Conservation (phyloP, 2,888 invertebrate species). For the Pheosia tremula region DNA sequence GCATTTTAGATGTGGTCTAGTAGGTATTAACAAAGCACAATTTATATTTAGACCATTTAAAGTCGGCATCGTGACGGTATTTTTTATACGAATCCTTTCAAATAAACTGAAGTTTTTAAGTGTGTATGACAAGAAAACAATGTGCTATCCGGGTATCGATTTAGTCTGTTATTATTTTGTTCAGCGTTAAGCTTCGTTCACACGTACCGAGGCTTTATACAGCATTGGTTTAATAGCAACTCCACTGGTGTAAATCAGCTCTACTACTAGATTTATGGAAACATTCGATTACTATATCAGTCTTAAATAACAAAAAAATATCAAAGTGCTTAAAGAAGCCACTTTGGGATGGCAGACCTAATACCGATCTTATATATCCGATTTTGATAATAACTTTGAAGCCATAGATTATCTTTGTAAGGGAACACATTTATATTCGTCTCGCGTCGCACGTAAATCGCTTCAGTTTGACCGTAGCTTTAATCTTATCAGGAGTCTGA, state of each 20-base stretch:
- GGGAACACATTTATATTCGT: no score
- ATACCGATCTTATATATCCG: no score
- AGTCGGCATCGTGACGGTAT: constrained; percentile 1
- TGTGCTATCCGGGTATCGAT: constrained; percentile 6
- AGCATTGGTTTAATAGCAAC: no score
- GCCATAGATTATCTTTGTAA: no score
- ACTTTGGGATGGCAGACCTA: no score
- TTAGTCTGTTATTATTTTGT: constrained; percentile 1
- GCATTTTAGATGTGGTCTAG: constrained; percentile 3
- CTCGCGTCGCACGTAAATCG: no score
- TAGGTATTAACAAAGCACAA: not conserved
- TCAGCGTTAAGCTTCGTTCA: not conserved
- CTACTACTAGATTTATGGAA: no score
- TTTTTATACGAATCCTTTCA: constrained; percentile 6
- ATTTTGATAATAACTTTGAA: no score
- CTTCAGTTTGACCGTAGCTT: not conserved
- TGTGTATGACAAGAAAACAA: constrained; percentile 6
- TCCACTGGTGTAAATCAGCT: no score
- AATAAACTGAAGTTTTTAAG: constrained; percentile 5
- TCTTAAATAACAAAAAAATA: no score
- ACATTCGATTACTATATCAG: no score
- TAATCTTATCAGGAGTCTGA: constrained; percentile 48
- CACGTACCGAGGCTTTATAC: not conserved
- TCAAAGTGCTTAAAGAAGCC: no score
- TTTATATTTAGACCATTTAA: not conserved